These are phyloP conservation scores for Fistularia commersonii DNA, from an alignment of 2,797 vertebrate genomes.

Conservation along the genomic window DNA sequence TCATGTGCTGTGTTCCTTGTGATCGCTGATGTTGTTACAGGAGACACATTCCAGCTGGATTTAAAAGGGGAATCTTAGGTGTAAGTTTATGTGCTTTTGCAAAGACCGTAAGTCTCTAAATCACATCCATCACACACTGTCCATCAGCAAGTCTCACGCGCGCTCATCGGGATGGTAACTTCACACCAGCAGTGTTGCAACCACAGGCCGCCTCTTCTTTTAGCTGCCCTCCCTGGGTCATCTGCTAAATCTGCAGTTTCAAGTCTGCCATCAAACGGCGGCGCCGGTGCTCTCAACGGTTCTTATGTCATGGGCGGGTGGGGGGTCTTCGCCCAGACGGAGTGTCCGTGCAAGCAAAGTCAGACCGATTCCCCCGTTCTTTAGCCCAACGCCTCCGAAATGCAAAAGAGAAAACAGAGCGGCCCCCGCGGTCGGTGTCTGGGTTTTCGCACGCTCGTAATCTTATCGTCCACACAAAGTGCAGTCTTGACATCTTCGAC, in stretches of 20 bases:
- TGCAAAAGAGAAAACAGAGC: too few species aligned
- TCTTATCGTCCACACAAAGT: too few species aligned
- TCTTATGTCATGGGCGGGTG: slow-evolving; percentile 8
- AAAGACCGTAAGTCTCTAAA: too few species aligned
- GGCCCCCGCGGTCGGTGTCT: too few species aligned
- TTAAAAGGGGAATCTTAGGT: slow-evolving; percentile 49
- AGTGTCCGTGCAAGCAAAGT: too few species aligned
- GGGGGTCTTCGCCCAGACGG: too few species aligned
- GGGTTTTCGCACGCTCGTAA: too few species aligned
- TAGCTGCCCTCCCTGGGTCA: slow-evolving; percentile 24
- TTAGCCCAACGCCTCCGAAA: too few species aligned
- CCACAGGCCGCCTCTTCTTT: slow-evolving; percentile 32
- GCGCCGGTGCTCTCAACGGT: too few species aligned
- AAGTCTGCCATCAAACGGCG: too few species aligned
- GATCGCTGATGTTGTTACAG: slow-evolving; percentile 66
- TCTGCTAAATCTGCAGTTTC: slow-evolving; percentile 31
- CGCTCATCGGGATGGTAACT: slow-evolving; percentile 47
- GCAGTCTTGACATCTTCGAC: too few species aligned
- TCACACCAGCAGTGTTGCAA: slow-evolving; percentile 38
- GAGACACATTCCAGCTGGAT: slow-evolving; percentile 61
- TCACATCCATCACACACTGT: slow-evolving; percentile 41
- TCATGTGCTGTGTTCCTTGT: slow-evolving; percentile 62
- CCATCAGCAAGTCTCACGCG: slow-evolving; percentile 51
- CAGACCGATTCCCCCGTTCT: too few species aligned
- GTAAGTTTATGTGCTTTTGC: slow-evolving; percentile 21